Base-by-base conservation (phyloP, 1,140 invertebrate genomes). In the Ceratina australensis region DNA sequence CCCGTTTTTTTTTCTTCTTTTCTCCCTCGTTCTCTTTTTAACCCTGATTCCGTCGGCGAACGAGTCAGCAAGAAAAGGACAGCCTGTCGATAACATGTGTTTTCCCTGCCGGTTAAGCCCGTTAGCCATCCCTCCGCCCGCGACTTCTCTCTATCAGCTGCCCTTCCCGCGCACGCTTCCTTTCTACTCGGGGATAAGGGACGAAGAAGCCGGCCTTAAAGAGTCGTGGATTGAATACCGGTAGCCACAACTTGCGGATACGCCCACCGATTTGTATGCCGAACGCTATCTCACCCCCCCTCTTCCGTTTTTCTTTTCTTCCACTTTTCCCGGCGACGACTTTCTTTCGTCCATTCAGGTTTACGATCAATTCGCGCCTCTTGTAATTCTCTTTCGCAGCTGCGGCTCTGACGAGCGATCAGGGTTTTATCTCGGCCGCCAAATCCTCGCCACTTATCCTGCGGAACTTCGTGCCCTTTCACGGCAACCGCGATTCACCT, bases 141-240 rank as follows among this genome's bases (percentile, higher is more conserved):
- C 76, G 15, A 49, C 65, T 76, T 68, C 50, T 75, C 28, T 64
- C 61, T 57, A 72, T 63, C 52, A 59, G 50, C 78, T 68, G 63
- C 66, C 60, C 76, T 72, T 77, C 57, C 66, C n/a, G 18, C 67
- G 18, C 74, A 63, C 75, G 49, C 68, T 72, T 72, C 78, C 22
- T 64, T 76, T 61, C 72, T 63, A 63, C 28, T 54, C 54, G 60
- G 33, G 16, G 71, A 56, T 75, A 72, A 80, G 86, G 81, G 79
- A 84, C 81, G 77, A 71, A 76, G 33, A 33, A 7, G 3, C 33
- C 57, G 57, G 81, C 82, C 80, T 88, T 83, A 80, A 86, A 85
- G 84, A 81, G 73, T 86, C 66, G 81, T 75, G 80, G 76, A 87
- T 87, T 87, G 81, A 86, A 88, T 88, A 80, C 80, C 64, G 72